Conservation (phyloP, 2,113 vertebrate genomes). For the Ciconia stormi region DNA sequence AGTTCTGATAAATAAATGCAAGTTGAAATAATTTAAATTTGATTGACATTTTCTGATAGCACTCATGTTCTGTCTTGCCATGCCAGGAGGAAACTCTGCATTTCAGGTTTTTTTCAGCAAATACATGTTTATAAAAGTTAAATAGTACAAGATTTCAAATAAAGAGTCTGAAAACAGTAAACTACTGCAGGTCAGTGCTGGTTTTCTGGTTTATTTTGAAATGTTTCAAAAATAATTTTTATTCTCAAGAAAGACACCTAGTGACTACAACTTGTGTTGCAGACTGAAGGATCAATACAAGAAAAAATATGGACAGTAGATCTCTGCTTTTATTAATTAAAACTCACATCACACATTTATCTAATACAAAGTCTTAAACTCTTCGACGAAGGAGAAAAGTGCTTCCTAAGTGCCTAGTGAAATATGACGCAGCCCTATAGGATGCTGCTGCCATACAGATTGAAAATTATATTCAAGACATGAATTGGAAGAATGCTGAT, state of each 20-base stretch:
- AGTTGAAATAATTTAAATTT: not conserved
- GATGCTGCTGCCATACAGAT: not conserved
- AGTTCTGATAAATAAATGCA: not conserved
- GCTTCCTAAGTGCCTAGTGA: not conserved
- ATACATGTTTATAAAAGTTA: not conserved
- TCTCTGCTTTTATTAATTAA: not conserved
- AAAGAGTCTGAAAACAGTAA: not conserved
- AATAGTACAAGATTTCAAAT: not conserved
- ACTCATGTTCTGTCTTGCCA: rapidly evolving
- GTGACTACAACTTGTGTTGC: not conserved
- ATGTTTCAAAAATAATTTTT: not conserved
- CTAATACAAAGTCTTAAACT: not conserved
- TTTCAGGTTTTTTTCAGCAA: not conserved
- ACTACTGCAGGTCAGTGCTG: not conserved
- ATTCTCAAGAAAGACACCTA: not conserved
- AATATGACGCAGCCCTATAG: not conserved
- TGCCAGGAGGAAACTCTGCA: not conserved
- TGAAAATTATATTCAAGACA: not conserved
- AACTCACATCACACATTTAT: not conserved
- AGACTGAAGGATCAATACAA: not conserved
- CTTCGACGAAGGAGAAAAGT: not conserved
- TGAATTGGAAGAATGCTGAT: not conserved
- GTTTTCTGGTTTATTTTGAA: not conserved
- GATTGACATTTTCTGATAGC: not conserved
- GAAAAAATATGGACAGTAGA: not conserved